These are phyloP conservation scores for Nesogale talazaci DNA, from an alignment of 2,113 vertebrate species.

Conservation along the genomic window DNA sequence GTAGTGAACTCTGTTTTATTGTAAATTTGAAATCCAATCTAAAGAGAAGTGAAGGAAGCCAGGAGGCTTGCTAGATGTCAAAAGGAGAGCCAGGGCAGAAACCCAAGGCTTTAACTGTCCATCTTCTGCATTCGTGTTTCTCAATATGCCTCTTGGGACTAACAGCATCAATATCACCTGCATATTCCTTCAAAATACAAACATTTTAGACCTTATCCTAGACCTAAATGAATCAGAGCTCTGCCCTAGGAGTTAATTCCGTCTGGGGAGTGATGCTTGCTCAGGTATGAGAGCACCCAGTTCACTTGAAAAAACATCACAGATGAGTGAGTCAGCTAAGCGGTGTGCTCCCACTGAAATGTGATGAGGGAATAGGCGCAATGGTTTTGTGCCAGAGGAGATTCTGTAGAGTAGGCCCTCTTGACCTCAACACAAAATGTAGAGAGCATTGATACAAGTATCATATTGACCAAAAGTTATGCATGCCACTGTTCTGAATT, in stretches of 20 bases:
- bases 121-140: neutral
- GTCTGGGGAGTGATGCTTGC: neutral
- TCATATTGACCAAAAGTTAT: conserved; percentile 48
- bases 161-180: neutral
- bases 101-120: neutral
- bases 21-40: neutral
- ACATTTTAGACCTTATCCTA: neutral
- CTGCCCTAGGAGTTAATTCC: neutral
- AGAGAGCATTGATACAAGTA: neutral
- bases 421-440: conserved; percentile 15
- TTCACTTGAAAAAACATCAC: neutral
- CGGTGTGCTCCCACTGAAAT: neutral
- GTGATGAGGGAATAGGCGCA: neutral
- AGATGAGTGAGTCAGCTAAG: neutral
- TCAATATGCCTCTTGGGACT: neutral
- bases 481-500: conserved; percentile 44
- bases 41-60: neutral
- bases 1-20: neutral
- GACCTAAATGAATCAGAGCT: neutral
- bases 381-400: neutral
- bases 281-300: neutral
- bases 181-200: neutral
- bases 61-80: neutral
- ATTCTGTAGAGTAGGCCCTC: conserved; percentile 25
- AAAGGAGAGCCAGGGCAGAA: neutral